Conservation (phyloP, 2,113 vertebrate genomes). For the Rhizomys pruinosus region DNA sequence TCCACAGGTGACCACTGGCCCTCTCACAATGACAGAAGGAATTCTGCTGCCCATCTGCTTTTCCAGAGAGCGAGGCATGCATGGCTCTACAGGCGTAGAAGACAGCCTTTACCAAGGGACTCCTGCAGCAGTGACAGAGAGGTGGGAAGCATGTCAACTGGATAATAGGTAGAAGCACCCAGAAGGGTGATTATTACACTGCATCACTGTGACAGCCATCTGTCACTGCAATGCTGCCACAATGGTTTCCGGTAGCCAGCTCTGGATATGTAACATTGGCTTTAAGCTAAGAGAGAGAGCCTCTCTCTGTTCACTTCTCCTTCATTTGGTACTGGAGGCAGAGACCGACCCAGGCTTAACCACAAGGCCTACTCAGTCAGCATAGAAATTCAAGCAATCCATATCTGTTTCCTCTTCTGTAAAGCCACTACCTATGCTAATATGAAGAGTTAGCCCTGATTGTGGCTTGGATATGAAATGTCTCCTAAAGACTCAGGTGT, state of each 20-base stretch:
- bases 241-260: background rate
- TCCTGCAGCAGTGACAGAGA: conserved; percentile 84
- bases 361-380: background rate
- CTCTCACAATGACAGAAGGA: conserved; percentile 93
- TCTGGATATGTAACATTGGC: background rate
- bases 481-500: background rate
- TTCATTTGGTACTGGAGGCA: background rate
- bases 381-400: background rate
- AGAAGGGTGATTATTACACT: background rate
- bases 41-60: conserved; percentile 90
- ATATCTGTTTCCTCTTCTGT: background rate
- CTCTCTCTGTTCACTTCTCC: background rate
- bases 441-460: fast-evolving
- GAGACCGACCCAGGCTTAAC: background rate
- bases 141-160: fast-evolving
- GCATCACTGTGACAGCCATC: fast-evolving
- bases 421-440: background rate
- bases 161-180: background rate
- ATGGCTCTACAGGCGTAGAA: conserved; percentile 94
- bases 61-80: conserved; percentile 91
- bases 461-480: background rate
- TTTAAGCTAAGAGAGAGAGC: background rate
- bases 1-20: conserved; percentile 93
- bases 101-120: conserved; percentile 92
- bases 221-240: background rate